Conservation (phyloP, 1,140 invertebrate genomes). For the Procambarus clarkii region DNA sequence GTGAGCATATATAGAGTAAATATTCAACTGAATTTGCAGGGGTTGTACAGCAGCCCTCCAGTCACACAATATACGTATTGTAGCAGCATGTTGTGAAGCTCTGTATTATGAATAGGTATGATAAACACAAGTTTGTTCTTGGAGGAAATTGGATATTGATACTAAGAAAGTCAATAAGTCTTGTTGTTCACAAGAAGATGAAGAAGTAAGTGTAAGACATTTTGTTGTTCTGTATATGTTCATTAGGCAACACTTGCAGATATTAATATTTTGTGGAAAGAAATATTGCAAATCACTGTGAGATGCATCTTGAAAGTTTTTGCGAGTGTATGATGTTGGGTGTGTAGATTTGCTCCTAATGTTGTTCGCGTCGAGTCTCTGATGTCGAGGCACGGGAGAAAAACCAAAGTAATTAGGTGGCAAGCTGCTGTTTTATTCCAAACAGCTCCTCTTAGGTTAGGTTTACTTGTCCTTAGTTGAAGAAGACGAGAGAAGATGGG, state of each 20-base stretch:
- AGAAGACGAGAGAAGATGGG: slow-evolving; percentile 7
- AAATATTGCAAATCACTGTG: slow-evolving; percentile 12
- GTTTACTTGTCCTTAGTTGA: background rate
- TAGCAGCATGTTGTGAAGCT: background rate
- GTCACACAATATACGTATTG: background rate
- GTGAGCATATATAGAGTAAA: background rate
- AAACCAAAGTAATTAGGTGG: slow-evolving; percentile 35
- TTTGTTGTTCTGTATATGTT: slow-evolving; percentile 28
- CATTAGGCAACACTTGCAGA: slow-evolving; percentile 26
- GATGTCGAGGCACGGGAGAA: slow-evolving; percentile 19
- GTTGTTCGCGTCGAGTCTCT: slow-evolving; percentile 19
- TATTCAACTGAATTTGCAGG: background rate
- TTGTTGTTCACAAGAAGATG: background rate
- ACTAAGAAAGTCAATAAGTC: slow-evolving; percentile 12
- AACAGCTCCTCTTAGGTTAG: slow-evolving; percentile 18
- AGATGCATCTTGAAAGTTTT: slow-evolving; percentile 19
- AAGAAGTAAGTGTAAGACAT: background rate
- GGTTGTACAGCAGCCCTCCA: background rate
- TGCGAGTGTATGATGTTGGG: slow-evolving; percentile 20
- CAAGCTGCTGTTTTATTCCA: slow-evolving; percentile 26
- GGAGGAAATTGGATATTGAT: slow-evolving; percentile 7
- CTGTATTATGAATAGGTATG: slow-evolving; percentile 23
- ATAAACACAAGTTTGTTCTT: slow-evolving; percentile 34
- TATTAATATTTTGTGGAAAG: slow-evolving; percentile 1
- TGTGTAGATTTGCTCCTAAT: slow-evolving; percentile 32